Evolutionary conservation across 2,113 vertebrate genomes (phyloP).

Genomic region (Lasiurus borealis): DNA sequence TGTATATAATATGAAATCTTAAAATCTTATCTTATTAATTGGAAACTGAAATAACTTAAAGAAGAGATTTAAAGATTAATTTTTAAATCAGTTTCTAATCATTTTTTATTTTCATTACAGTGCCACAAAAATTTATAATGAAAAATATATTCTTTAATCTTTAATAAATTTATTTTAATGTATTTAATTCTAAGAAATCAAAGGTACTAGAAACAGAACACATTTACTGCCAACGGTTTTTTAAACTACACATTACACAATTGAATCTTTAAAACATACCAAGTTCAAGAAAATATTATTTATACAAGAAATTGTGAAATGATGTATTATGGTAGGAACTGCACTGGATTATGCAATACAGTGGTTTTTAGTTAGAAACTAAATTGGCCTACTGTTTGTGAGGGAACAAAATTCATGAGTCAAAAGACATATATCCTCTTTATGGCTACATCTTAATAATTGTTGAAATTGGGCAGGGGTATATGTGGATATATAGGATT

Average conservation of each 20-base stretch:
- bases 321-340: not conserved
- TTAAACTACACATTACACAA: not conserved
- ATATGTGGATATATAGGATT: not conserved
- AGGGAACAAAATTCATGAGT: not conserved
- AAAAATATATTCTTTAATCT: slow-evolving; percentile 85
- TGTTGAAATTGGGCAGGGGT: not conserved
- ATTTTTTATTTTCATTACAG: slow-evolving; percentile 86
- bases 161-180: slow-evolving; percentile 84
- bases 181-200: slow-evolving; percentile 75
- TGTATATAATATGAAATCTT: slow-evolving; percentile 74
- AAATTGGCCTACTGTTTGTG: not conserved
- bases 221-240: not conserved
- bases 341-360: not conserved
- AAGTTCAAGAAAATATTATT: not conserved
- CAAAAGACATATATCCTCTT: not conserved
- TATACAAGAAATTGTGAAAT: not conserved
- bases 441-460: not conserved
- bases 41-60: slow-evolving; percentile 86
- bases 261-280: not conserved
- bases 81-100: slow-evolving; percentile 89
- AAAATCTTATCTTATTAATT: slow-evolving; percentile 86
- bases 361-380: not conserved
- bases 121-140: slow-evolving; percentile 84
- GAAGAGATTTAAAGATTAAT: slow-evolving; percentile 88
- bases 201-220: not conserved